These are phyloP conservation scores for Lagopus leucura DNA, from an alignment of 2,113 vertebrate genomes.

Conservation along the genomic window DNA sequence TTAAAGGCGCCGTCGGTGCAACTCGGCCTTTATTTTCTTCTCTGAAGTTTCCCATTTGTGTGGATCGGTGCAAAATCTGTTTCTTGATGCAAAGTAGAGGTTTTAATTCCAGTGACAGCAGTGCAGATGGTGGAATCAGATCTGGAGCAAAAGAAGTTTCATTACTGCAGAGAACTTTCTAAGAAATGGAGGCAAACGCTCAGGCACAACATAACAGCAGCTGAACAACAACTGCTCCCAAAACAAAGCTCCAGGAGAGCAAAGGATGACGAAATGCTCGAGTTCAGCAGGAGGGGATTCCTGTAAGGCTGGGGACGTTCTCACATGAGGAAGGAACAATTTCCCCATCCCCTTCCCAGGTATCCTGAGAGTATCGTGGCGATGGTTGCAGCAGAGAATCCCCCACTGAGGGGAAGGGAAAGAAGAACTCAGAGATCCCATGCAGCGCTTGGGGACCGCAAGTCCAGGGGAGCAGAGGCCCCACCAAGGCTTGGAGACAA, in stretches of 20 bases:
- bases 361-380: neutral
- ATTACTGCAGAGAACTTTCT: neutral
- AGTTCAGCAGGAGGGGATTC: neutral
- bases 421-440: neutral
- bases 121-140: neutral
- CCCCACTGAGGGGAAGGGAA: neutral
- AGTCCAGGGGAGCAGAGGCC: no score
- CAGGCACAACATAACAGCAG: accelerated
- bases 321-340: neutral
- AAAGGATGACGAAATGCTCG: neutral
- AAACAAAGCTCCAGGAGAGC: neutral
- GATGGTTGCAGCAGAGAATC: neutral
- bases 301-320: neutral
- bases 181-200: neutral
- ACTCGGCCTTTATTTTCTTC: neutral
- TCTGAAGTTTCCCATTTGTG: accelerated
- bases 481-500: no score
- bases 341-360: neutral
- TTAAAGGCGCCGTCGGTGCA: accelerated
- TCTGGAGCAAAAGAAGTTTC: neutral
- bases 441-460: no score
- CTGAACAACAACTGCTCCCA: neutral
- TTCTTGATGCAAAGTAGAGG: neutral
- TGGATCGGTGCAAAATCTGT: no score
- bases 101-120: neutral